Base-by-base conservation (phyloP, 2,888 invertebrate genomes). In the Eupithecia dodoneata region DNA sequence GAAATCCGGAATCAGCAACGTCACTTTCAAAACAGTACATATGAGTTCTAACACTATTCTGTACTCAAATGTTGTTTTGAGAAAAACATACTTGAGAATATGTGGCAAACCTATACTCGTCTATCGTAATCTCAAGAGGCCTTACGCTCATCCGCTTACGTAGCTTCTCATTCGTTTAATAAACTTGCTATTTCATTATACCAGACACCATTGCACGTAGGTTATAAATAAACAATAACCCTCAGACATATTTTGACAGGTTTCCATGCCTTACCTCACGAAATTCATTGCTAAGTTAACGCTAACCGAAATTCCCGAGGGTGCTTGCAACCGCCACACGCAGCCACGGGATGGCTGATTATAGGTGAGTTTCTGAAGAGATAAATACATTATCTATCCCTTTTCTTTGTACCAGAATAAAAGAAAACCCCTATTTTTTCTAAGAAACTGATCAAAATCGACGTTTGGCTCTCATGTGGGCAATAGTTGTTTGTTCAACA, bases 251-350 rank as follows among this genome's bases (percentile, higher is more conserved):
- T 82, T 83, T 83, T 80, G 80, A 79, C 77, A 82, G 78, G 76
- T 77, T 76, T 72, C 75, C 79, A 78, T 79, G 75, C 76, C 73
- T 59, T 86, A 85, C 85, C 84, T 83, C 82, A 80, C 85, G 86
- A 86, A 84, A 88, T 86, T 85, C 86, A 86, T 88, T 87, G 82
- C 85, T 85, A 84, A 82, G 84, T 86, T 79, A 82, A 83, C 81
- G 83, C 84, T 84, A 84, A 63, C 18, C 63, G 63, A 63, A 63
- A 86, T 85, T 85, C 88, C 87, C 87, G 72, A 72, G 83, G 81
- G 87, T 81, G 83, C 84, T 85, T 76, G 85, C 86, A 88, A 86
- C 83, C 55, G 55, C n/a, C 80, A 81, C 82, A 85, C 49, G 59
- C 42, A 75, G 47, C 47, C 30, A 44, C 12, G 63, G 2, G 7